Base-by-base conservation (phyloP, 2,888 invertebrate species). In the Ectemnius cavifrons region DNA sequence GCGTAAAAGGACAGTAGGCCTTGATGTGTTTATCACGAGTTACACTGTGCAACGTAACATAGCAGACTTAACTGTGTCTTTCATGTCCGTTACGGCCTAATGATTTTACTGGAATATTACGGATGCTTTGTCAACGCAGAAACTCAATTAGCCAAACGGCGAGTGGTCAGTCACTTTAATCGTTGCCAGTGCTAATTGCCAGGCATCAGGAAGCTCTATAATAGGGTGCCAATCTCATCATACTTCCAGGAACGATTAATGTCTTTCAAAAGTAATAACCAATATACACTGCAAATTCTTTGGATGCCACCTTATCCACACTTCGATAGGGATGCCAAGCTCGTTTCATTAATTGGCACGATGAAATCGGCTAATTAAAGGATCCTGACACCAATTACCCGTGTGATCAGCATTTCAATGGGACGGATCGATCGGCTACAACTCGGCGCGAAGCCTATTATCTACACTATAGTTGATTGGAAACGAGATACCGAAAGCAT, bases 91-190 rank as follows among this genome's bases (percentile, higher is more conserved):
- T 64, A 58, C 52, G 63, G 58, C 28, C 56, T 71, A 78, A 78
- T 75, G 71, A 66, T 67, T 45, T 52, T 46, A 20, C 46, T n/a
- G 13, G 64, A 69, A 75, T 75, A 62, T 60, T 56, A 60, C 52
- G 67, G 69, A 63, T 64, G 57, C 67, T 67, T 71, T 63, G 70
- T 76, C 60, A 28, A 63, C 56, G 52, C 3, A 3, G 23, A 23
- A 23, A 23, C 47, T 62, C 68, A 64, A 65, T 79, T 79, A 78
- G 52, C 59, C 66, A 71, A 75, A 69, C 68, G 47, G 62, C 37
- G 64, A 60, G 63, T 65, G 57, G 63, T 46, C 47, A 77, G 45
- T 63, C 67, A 58, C 71, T 75, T 75, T 67, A 71, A 70, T 78
- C 49, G 71, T 65, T 63, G 46, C 28, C 49, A n/a, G 8, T 67